Evolutionary conservation across 2,797 vertebrate genomes (phyloP).

Genomic region (Psittacula echo): DNA sequence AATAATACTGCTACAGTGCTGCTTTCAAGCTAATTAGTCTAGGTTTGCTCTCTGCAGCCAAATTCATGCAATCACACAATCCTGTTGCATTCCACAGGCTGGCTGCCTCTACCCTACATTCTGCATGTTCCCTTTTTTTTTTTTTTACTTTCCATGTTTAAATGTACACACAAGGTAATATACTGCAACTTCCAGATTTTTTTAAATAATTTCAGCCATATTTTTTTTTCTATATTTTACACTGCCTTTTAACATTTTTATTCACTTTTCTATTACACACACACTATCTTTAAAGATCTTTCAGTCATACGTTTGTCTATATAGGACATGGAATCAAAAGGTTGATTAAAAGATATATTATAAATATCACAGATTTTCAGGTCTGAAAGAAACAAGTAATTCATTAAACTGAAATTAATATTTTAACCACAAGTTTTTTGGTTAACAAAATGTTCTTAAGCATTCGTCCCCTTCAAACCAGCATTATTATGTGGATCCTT

Average conservation of each 20-base stretch:
- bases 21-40: neutral
- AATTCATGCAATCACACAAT: neutral
- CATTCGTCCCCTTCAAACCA: neutral
- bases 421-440: neutral
- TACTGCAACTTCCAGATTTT: neutral
- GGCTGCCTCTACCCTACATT: neutral
- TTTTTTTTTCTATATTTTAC: neutral
- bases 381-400: neutral
- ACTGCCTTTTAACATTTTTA: neutral
- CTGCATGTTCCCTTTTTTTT: neutral
- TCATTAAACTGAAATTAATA: neutral
- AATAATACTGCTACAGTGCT: neutral
- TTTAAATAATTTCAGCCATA: neutral
- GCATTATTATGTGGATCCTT: neutral
- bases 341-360: neutral
- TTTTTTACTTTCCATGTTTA: neutral
- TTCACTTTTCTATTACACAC: conserved; percentile 13
- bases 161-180: neutral
- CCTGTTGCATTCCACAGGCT: neutral
- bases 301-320: neutral
- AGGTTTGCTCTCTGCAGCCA: neutral
- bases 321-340: neutral
- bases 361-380: neutral
- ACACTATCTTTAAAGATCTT: conserved; percentile 13
- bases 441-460: neutral